phyloP scores from a whole-genome alignment of 2,797 vertebrate genomes.

The Rhinogobio ventralis region DNA sequence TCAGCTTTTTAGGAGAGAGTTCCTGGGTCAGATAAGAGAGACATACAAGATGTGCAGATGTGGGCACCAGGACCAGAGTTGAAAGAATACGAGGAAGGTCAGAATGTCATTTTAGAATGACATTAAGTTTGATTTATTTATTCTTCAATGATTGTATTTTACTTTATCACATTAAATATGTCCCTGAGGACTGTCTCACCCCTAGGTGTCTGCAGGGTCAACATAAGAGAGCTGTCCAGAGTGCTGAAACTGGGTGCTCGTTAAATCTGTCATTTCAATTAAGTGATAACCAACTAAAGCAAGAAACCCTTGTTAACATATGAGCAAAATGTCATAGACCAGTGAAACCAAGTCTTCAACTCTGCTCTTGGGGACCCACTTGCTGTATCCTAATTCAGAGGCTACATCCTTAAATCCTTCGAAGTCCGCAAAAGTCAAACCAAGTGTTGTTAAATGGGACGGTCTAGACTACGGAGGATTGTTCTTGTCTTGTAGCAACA shows the following conservation, averaged over 20 bases:
- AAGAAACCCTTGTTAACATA: background rate
- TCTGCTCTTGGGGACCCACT: background rate
- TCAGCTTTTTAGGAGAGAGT: background rate
- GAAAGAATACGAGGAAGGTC: background rate
- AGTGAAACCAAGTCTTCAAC: background rate
- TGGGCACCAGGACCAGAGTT: background rate
- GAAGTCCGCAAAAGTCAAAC: background rate
- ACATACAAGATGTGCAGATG: background rate
- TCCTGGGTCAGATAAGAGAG: background rate
- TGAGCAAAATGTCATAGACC: background rate
- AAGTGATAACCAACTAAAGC: conserved; percentile 2
- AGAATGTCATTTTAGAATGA: background rate
- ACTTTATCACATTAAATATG: conserved; percentile 6
- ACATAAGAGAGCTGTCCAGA: conserved; percentile 63
- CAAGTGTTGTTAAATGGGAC: background rate
- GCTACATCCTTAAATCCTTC: background rate
- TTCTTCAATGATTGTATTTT: background rate
- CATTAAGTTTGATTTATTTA: background rate
- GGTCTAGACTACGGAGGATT: background rate
- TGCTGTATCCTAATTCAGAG: background rate
- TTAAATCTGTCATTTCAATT: conserved; percentile 34
- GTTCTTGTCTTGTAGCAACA: background rate
- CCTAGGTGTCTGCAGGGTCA: conserved; percentile 42
- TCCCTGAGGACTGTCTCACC: conserved; percentile 38
- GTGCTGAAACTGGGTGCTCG: conserved; percentile 57